phyloP scores from a whole-genome alignment of 2,888 invertebrate species.

The Neoscelio sp. region DNA sequence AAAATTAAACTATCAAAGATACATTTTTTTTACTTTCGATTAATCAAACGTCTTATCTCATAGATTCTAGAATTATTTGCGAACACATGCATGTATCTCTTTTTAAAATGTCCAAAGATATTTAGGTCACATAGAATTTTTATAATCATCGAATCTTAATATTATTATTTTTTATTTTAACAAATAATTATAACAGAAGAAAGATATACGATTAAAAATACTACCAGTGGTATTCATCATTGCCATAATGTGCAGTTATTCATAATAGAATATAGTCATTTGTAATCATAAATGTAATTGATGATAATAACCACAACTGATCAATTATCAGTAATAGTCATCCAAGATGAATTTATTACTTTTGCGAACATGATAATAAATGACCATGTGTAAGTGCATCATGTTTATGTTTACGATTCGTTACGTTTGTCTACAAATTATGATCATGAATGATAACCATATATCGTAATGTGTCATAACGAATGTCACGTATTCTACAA shows the following conservation, averaged over 20 bases:
- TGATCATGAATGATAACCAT: conserved; percentile 11
- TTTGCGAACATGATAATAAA: conserved; percentile 41
- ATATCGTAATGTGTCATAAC: too few relatives aligned
- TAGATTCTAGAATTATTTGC: too few relatives aligned
- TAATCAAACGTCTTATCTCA: background rate
- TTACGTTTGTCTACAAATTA: conserved; percentile 24
- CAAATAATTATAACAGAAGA: background rate
- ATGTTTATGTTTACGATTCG: conserved; percentile 39
- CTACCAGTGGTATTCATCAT: too few relatives aligned
- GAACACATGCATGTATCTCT: too few relatives aligned
- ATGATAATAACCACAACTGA: conserved; percentile 26
- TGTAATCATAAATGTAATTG: conserved; percentile 17
- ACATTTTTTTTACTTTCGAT: conserved; percentile 1
- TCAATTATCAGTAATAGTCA: conserved; percentile 28
- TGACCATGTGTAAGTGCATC: conserved; percentile 10
- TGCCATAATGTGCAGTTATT: background rate
- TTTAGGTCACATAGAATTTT: too few relatives aligned
- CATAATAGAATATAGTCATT: conserved; percentile 33
- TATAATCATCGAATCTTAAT: too few relatives aligned
- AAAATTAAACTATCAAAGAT: conserved; percentile 28
- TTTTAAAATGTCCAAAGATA: too few relatives aligned
- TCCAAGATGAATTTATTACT: conserved; percentile 50
- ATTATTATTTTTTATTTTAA: too few relatives aligned
- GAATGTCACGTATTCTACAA: too few relatives aligned
- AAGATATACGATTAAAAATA: background rate